Conservation (phyloP, 2,797 vertebrate species). For the Chelmon rostratus region DNA sequence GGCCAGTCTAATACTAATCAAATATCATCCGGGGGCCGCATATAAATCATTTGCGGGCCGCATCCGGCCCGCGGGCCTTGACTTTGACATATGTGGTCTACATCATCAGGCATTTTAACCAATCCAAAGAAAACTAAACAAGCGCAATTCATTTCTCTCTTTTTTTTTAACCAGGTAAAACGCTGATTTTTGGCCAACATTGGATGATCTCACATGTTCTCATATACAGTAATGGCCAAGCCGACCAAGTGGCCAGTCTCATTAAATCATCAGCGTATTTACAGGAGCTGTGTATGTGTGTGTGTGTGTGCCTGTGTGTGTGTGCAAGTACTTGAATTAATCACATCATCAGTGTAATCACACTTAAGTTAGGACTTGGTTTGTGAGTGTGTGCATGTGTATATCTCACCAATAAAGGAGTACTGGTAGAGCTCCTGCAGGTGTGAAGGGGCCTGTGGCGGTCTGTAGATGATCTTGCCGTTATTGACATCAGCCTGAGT, state of each 20-base stretch:
- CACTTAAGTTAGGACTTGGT: background rate
- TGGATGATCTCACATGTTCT: background rate
- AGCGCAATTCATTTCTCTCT: no score
- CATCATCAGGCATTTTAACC: background rate
- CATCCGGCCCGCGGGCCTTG: no score
- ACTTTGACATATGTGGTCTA: no score
- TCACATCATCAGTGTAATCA: background rate
- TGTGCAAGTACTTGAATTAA: background rate
- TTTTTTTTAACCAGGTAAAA: no score
- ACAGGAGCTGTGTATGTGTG: background rate
- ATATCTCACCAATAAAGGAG: constrained; percentile 91
- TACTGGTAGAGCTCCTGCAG: constrained; percentile 93
- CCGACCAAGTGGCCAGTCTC: background rate
- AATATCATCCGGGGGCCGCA: no score
- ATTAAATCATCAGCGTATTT: background rate
- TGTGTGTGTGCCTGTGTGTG: background rate
- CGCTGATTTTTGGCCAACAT: no score
- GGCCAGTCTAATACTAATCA: no score
- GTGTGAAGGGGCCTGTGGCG: constrained; percentile 89
- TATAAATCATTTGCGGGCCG: no score
- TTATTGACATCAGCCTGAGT: constrained; percentile 92
- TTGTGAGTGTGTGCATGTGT: background rate
- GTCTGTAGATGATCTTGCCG: constrained; percentile 91
- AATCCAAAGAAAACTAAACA: background rate
- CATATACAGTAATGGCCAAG: background rate